Conservation (phyloP, 1,140 invertebrate species). For the Pogonomyrmex barbatus region DNA sequence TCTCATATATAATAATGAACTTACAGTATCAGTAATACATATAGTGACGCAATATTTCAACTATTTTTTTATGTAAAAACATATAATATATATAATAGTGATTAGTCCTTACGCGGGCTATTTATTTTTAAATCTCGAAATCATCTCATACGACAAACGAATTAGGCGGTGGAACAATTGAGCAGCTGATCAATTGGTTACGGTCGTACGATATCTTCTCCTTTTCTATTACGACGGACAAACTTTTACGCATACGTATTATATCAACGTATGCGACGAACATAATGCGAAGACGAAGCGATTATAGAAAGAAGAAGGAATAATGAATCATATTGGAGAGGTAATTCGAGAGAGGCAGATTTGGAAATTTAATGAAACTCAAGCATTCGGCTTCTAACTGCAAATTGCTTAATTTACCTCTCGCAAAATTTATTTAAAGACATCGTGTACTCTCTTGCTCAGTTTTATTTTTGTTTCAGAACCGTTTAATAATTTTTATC, state of each 20-base stretch:
- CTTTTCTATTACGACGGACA: conserved; percentile 34
- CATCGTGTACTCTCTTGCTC: neutral
- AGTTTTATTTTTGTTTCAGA: neutral
- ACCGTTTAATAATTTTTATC: neutral
- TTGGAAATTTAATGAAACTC: neutral
- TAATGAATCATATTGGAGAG: conserved; percentile 13
- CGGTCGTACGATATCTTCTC: conserved; percentile 38
- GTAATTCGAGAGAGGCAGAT: neutral
- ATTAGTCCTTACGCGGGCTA: conserved; percentile 44
- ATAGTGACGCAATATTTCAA: conserved; percentile 47
- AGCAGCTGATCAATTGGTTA: conserved; percentile 62
- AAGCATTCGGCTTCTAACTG: neutral
- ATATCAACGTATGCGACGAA: conserved; percentile 44
- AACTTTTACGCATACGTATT: conserved; percentile 52
- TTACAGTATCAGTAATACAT: neutral
- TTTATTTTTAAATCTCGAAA: neutral
- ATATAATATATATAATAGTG: conserved; percentile 26
- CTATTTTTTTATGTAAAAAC: conserved; percentile 42
- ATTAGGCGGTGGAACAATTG: conserved; percentile 41
- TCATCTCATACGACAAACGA: conserved; percentile 29
- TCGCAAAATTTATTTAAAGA: neutral
- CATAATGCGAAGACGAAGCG: conserved; percentile 40
- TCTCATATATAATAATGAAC: neutral
- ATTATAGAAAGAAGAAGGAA: neutral
- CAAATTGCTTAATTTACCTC: neutral